Conservation (phyloP, 2,797 vertebrate genomes). For the Diceros bicornis region DNA sequence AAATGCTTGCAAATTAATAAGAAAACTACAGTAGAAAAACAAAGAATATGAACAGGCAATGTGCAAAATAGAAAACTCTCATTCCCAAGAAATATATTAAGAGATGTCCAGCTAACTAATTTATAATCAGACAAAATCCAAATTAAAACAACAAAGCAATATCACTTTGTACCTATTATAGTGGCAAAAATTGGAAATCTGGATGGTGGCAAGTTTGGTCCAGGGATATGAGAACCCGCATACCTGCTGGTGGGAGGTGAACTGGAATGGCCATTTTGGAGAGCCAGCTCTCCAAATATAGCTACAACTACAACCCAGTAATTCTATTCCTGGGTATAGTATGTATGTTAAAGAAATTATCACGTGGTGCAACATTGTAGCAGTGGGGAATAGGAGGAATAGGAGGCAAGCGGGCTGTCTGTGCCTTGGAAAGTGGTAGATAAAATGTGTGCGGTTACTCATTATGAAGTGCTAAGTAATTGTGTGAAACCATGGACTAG, state of each 20-base stretch:
- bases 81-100: not conserved
- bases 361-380: not conserved
- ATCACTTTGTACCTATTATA: not conserved
- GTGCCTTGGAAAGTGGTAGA: not conserved
- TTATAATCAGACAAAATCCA: not conserved
- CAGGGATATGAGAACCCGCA: not conserved
- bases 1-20: not conserved
- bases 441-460: not conserved
- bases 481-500: not conserved
- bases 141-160: not conserved
- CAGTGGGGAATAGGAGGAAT: not conserved
- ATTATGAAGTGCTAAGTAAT: not conserved
- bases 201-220: not conserved
- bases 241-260: not conserved
- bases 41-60: not conserved
- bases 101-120: not conserved
- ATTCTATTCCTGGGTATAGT: not conserved
- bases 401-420: not conserved
- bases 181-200: not conserved
- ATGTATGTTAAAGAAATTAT: not conserved
- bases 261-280: not conserved
- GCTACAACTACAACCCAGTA: not conserved
- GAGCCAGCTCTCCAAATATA: not conserved
- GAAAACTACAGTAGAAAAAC: not conserved
- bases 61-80: not conserved